Conservation (phyloP, 2,797 vertebrate species). For the Tiaroga cobitis region DNA sequence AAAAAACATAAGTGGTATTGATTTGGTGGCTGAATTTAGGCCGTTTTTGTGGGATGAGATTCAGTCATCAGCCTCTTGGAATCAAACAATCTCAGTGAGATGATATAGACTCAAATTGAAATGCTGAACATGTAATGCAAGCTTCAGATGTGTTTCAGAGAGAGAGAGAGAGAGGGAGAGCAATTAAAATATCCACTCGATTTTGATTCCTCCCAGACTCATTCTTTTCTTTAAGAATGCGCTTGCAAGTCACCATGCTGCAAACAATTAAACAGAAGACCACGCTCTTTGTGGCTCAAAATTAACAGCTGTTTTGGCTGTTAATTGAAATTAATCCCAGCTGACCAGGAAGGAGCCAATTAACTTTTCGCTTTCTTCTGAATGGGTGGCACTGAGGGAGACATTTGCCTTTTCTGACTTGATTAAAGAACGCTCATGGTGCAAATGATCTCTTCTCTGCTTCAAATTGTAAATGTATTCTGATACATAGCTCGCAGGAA, state of each 20-base stretch:
- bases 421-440: slow-evolving; percentile 66
- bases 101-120: slow-evolving; percentile 21
- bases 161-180: background rate
- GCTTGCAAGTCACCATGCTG: slow-evolving; percentile 65
- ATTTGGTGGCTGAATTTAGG: background rate
- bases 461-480: slow-evolving; percentile 16
- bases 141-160: slow-evolving; percentile 7
- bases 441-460: slow-evolving; percentile 47
- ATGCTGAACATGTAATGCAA: slow-evolving; percentile 41
- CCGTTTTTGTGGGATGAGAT: background rate
- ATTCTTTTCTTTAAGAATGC: slow-evolving; percentile 23
- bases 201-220: slow-evolving; percentile 24
- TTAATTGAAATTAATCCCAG: slow-evolving; percentile 76
- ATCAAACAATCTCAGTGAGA: slow-evolving; percentile 8
- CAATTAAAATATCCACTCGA: slow-evolving; percentile 40
- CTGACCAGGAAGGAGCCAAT: slow-evolving; percentile 77
- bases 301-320: slow-evolving; percentile 77
- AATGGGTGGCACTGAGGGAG: slow-evolving; percentile 67
- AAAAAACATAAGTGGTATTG: slow-evolving; percentile 14
- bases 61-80: slow-evolving; percentile 15
- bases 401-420: slow-evolving; percentile 62
- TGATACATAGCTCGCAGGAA: slow-evolving; percentile 14
- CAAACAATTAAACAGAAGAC: slow-evolving; percentile 71
- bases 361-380: slow-evolving; percentile 70
- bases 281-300: slow-evolving; percentile 71